Conservation (phyloP, 2,113 vertebrate genomes). For the Thinocorus orbignyianus region DNA sequence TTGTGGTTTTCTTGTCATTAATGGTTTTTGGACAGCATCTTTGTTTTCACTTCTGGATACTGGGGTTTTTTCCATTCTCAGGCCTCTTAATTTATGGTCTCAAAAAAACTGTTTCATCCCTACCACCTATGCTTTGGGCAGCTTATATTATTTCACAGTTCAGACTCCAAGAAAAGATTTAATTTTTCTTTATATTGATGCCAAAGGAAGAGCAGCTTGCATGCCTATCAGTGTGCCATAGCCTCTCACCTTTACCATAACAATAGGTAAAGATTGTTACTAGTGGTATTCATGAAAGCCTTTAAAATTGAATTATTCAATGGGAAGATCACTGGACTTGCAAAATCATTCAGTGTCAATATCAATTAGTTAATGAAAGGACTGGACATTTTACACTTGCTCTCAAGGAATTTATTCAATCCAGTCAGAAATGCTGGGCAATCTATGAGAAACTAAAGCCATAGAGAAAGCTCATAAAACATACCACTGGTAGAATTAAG, state of each 20-base stretch:
- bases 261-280: not conserved
- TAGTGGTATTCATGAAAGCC: not conserved
- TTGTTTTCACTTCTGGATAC: not conserved
- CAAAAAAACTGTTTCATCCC: not conserved
- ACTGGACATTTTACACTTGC: rapidly evolving
- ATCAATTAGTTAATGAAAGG: not conserved
- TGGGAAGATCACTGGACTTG: not conserved
- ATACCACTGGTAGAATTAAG: not conserved
- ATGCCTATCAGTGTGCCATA: not conserved
- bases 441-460: not conserved
- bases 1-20: not conserved
- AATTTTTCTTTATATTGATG: not conserved
- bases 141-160: not conserved
- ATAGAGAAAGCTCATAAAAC: not conserved
- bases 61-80: not conserved
- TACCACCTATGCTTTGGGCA: not conserved
- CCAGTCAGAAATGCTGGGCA: not conserved
- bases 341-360: not conserved
- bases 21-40: not conserved
- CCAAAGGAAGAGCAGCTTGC: not conserved
- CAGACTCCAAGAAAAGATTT: not conserved
- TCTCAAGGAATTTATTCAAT: not conserved
- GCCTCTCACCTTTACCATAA: not conserved
- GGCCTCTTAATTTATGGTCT: not conserved
- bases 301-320: not conserved